Conservation (phyloP, 1,140 invertebrate species). For the Leptestheria dahalacensis region DNA sequence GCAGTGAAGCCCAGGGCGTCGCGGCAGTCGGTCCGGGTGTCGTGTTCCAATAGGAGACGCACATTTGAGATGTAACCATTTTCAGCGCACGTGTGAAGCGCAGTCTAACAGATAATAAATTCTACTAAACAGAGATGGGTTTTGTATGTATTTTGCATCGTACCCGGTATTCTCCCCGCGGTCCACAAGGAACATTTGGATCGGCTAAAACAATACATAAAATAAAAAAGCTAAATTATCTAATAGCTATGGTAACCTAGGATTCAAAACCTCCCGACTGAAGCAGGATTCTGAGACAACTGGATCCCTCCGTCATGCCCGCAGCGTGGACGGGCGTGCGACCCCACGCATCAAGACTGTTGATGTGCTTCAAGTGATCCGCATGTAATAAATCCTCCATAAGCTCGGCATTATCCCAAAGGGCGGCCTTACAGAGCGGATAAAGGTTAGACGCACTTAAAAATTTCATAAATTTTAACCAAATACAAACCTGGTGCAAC, state of each 20-base stretch:
- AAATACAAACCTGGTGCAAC: slow-evolving; percentile 2
- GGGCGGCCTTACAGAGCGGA: slow-evolving; percentile 45
- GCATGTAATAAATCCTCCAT: slow-evolving; percentile 63
- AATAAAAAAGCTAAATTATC: slow-evolving; percentile 8
- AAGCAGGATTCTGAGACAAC: slow-evolving; percentile 56
- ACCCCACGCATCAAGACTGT: slow-evolving; percentile 59
- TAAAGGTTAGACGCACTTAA: too few species aligned
- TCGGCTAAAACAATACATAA: slow-evolving; percentile 34
- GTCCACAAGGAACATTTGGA: slow-evolving; percentile 49
- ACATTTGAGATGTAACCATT: slow-evolving; percentile 59
- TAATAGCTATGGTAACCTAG: slow-evolving; percentile 3
- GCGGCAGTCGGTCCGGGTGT: slow-evolving; percentile 43
- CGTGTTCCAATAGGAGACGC: slow-evolving; percentile 44
- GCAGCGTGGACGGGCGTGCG: slow-evolving; percentile 70
- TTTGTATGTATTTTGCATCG: slow-evolving; percentile 14
- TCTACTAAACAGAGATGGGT: slow-evolving; percentile 3
- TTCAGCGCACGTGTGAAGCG: slow-evolving; percentile 64
- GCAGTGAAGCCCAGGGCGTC: slow-evolving; percentile 53
- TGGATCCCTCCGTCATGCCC: slow-evolving; percentile 68
- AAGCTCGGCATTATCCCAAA: slow-evolving; percentile 82
- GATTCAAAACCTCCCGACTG: slow-evolving; percentile 42
- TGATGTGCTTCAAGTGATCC: slow-evolving; percentile 48
- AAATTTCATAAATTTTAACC: too few species aligned
- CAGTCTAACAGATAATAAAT: slow-evolving; percentile 38
- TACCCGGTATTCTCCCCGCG: slow-evolving; percentile 42